Evolutionary conservation across 2,888 invertebrate species (phyloP).

Genomic region (Rotaria magnacalcarata): DNA sequence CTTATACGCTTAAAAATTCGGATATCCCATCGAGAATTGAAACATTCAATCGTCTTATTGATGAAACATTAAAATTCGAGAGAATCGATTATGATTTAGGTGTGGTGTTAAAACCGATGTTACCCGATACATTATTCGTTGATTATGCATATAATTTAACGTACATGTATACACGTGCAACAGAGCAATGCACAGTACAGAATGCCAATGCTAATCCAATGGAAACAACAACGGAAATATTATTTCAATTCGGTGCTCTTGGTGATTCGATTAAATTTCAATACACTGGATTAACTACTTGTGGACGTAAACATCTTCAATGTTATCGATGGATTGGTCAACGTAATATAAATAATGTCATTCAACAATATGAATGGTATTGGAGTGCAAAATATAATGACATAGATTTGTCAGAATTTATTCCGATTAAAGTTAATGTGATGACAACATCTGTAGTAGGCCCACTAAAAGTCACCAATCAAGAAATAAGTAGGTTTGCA

Average conservation of each 20-base stretch:
- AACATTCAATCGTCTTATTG: background rate
- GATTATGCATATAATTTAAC: background rate
- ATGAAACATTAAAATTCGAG: background rate
- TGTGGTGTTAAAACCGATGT: too few relatives aligned
- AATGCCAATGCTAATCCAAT: background rate
- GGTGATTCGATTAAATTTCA: background rate
- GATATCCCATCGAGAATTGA: background rate
- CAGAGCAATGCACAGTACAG: background rate
- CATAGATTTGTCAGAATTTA: background rate
- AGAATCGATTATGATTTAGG: background rate
- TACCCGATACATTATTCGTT: background rate
- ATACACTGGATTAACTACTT: background rate
- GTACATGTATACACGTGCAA: background rate
- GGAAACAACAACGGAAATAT: background rate
- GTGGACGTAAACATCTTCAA: background rate
- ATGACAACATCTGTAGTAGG: background rate
- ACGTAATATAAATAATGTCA: background rate
- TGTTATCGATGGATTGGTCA: constrained; percentile 17
- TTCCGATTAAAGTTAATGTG: background rate
- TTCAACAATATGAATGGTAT: constrained; percentile 30
- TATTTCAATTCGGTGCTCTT: background rate
- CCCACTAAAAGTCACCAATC: background rate
- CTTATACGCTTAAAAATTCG: background rate
- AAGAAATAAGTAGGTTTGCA: background rate
- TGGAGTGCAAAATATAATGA: constrained; percentile 1